Conservation (phyloP, 2,113 vertebrate genomes). For the Odocoileus virginianus region DNA sequence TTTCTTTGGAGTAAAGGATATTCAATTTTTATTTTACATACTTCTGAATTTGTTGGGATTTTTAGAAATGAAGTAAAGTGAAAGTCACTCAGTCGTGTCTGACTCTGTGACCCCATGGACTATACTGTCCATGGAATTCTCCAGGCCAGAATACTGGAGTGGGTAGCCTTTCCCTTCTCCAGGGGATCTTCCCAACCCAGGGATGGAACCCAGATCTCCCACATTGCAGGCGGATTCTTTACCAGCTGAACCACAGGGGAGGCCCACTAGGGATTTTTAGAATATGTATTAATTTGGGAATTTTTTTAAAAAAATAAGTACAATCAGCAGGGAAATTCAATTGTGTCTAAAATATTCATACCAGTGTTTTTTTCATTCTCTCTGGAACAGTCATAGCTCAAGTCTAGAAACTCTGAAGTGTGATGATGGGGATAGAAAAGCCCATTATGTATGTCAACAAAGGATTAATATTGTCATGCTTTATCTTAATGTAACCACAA, state of each 20-base stretch:
- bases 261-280: neutral
- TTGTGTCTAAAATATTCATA: neutral
- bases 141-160: neutral
- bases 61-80: neutral
- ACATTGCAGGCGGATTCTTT: neutral
- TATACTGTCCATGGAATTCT: neutral
- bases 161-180: neutral
- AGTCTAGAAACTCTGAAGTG: neutral
- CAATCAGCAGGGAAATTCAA: neutral
- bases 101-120: neutral
- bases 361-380: neutral
- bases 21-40: neutral
- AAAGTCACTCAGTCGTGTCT: neutral
- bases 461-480: neutral
- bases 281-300: neutral
- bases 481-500: conserved; percentile 4
- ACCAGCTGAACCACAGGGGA: neutral
- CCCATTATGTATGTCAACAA: neutral
- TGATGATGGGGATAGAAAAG: neutral
- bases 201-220: neutral
- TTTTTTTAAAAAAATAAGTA: neutral
- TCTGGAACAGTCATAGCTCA: neutral
- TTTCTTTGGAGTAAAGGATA: neutral
- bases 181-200: neutral
- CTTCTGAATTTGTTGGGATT: neutral